Conservation (phyloP, 1,140 invertebrate genomes). For the Sitodiplosis mosellana region DNA sequence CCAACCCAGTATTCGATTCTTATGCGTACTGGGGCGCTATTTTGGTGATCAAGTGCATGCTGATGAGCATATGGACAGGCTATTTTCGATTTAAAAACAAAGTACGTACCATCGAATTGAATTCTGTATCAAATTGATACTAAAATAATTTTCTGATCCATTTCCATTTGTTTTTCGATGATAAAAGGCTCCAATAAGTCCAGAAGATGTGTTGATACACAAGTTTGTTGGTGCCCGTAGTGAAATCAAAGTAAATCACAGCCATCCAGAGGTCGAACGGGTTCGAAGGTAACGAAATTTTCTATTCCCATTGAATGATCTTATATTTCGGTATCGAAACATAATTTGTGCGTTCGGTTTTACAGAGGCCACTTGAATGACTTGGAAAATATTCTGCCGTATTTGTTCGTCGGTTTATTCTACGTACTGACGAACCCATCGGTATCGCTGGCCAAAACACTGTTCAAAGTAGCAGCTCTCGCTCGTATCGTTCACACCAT, state of each 20-base stretch:
- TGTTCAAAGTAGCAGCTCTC: conserved; percentile 36
- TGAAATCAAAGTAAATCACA: conserved; percentile 25
- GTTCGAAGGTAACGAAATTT: conserved; percentile 19
- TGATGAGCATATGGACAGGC: conserved; percentile 34
- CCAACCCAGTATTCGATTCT: conserved; percentile 28
- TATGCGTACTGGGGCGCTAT: conserved; percentile 37
- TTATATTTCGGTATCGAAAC: no score
- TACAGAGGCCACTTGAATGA: conserved; percentile 47
- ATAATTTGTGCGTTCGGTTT: no score
- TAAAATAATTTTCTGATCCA: no score
- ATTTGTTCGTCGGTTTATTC: conserved; percentile 35
- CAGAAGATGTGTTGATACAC: no score
- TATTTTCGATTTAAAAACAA: conserved; percentile 27
- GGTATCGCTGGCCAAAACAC: conserved; percentile 25
- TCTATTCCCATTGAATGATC: no score
- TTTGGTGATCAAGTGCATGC: conserved; percentile 38
- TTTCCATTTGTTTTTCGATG: no score
- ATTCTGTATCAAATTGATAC: no score
- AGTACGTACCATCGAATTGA: no score
- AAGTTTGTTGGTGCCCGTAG: no score
- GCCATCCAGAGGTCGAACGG: conserved; percentile 36
- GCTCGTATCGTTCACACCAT: conserved; percentile 38
- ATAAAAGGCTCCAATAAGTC: no score
- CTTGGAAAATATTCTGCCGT: conserved; percentile 46
- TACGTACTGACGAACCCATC: conserved; percentile 38